Evolutionary conservation across 2,888 invertebrate genomes (phyloP).

Genomic region (Alsophila aescularia): DNA sequence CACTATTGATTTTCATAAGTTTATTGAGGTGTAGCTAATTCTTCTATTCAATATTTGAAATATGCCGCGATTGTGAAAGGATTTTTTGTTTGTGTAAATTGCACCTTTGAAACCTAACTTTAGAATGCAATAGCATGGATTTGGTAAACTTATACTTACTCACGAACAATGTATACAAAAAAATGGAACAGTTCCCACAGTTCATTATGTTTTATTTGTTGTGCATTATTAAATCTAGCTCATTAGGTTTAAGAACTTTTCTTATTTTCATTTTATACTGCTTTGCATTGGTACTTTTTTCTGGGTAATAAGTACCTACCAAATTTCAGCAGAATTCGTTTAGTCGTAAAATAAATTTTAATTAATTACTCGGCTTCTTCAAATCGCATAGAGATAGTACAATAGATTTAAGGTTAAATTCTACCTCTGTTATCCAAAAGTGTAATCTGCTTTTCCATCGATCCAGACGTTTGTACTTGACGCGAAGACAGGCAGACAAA

Average conservation of each 20-base stretch:
- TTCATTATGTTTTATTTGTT: conserved; percentile 4
- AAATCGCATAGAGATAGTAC: no score
- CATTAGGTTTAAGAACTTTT: neutral
- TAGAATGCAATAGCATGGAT: conserved; percentile 17
- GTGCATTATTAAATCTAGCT: neutral
- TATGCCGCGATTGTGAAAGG: conserved; percentile 5
- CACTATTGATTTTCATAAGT: neutral
- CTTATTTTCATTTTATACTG: no score
- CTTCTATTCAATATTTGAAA: neutral
- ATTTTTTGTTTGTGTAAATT: conserved; percentile 17
- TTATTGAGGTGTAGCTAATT: neutral
- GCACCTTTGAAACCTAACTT: conserved; percentile 19
- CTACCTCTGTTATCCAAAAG: no score
- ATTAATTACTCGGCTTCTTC: no score
- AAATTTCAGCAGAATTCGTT: no score
- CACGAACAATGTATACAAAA: conserved; percentile 15
- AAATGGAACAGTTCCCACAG: conserved; percentile 21
- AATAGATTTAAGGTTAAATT: no score
- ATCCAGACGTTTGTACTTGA: no score
- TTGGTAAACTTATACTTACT: conserved; percentile 17
- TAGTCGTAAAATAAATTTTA: no score
- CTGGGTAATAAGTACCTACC: no score
- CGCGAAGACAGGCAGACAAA: no score
- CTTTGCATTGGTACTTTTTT: no score
- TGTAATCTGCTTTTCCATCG: no score